Conservation (phyloP, 2,888 invertebrate genomes). For the Thera britannica region DNA sequence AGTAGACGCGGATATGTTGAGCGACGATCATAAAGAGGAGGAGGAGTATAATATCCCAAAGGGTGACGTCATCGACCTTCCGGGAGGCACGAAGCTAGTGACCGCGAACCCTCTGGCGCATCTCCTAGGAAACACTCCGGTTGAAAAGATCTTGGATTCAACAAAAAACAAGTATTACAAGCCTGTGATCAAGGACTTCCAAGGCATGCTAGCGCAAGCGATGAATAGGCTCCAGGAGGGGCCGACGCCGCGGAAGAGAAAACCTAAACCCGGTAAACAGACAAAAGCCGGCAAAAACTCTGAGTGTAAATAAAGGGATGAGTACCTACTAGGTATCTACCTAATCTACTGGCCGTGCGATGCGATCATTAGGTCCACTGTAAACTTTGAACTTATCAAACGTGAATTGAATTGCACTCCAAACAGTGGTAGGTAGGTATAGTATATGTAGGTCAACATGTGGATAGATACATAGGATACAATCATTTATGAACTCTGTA, state of each 20-base stretch:
- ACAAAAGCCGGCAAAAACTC: background rate
- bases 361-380: too few species aligned
- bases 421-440: too few species aligned
- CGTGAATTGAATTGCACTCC: too few species aligned
- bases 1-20: slow-evolving; percentile 45
- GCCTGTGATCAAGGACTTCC: slow-evolving; percentile 49
- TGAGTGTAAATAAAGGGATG: background rate
- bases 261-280: background rate
- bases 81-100: slow-evolving; percentile 66
- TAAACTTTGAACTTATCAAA: too few species aligned
- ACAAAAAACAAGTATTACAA: slow-evolving; percentile 59
- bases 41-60: background rate
- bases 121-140: slow-evolving; percentile 54
- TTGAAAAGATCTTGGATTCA: slow-evolving; percentile 50
- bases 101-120: slow-evolving; percentile 72
- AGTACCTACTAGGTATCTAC: background rate
- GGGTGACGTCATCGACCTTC: slow-evolving; percentile 46
- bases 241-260: slow-evolving; percentile 7
- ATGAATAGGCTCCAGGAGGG: slow-evolving; percentile 52
- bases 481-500: too few species aligned
- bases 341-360: background rate
- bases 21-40: slow-evolving; percentile 5
- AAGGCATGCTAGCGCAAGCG: slow-evolving; percentile 60
- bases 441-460: too few species aligned
- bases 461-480: too few species aligned